These are phyloP conservation scores for Hypercompe scribonia DNA, from an alignment of 2,888 invertebrate species.

Conservation along the genomic window DNA sequence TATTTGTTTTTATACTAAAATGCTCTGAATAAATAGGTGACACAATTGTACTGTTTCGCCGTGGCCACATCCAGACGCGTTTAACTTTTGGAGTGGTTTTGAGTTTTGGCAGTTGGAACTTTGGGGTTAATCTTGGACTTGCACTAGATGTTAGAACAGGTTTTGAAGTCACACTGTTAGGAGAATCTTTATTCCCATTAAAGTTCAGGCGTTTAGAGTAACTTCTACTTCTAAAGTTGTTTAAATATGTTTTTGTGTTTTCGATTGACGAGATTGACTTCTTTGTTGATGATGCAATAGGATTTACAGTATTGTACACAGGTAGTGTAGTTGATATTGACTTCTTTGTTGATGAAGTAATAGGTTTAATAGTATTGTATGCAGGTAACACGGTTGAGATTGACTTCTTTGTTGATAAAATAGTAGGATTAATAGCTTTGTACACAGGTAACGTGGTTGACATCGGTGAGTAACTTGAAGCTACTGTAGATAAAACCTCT, in stretches of 20 bases:
- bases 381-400: slow-evolving; percentile 60
- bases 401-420: too few relatives aligned
- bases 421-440: slow-evolving; percentile 53
- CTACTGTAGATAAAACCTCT: slow-evolving; percentile 58
- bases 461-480: slow-evolving; percentile 58
- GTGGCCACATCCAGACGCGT: slow-evolving; percentile 79
- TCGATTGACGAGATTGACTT: slow-evolving; percentile 67
- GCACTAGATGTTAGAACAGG: slow-evolving; percentile 59
- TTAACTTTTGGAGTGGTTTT: slow-evolving; percentile 75
- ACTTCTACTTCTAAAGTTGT: slow-evolving; percentile 68
- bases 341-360: too few relatives aligned
- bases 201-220: slow-evolving; percentile 78
- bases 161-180: slow-evolving; percentile 74
- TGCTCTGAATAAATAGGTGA: slow-evolving; percentile 80
- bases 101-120: slow-evolving; percentile 61
- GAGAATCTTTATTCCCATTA: slow-evolving; percentile 71
- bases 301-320: slow-evolving; percentile 54
- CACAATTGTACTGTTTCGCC: slow-evolving; percentile 70
- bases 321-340: slow-evolving; percentile 62
- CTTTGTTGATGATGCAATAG: slow-evolving; percentile 65
- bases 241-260: slow-evolving; percentile 63
- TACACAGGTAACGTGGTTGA: slow-evolving; percentile 62
- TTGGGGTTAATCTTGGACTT: slow-evolving; percentile 67
- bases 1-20: slow-evolving; percentile 75
- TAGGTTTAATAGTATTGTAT: slow-evolving; percentile 54